Base-by-base conservation (phyloP, 2,888 invertebrate species). In the Drosophila demipolita region DNA sequence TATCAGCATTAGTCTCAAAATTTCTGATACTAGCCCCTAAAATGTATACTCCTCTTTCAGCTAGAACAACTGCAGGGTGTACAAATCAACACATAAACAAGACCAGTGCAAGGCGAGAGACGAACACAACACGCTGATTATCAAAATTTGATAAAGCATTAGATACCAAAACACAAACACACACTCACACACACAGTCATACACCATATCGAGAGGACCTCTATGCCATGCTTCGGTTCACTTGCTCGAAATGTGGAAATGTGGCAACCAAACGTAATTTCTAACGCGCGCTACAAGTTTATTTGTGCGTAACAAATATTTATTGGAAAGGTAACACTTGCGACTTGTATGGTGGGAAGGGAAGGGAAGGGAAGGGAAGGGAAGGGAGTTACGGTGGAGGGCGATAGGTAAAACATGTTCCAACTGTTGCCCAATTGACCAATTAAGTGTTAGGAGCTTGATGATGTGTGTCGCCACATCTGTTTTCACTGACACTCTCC, bases 251-350 rank as follows among this genome's bases (percentile, higher is more conserved):
- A 29, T 29, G 29, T 55, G 38, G 40, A 63, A 69, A 73, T 20
- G 33, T 12, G n/a, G 32, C 9, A 54, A 54, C 36, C 70, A 68
- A 76, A 74, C 48, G 63, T 49, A 68, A 74, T 73, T 86, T 88
- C 89, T 76, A 90, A 83, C 81, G 72, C 85, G 74, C 67, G 73
- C 80, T 78, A 82, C 90, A 88, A 86, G 83, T 89, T 80, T 86
- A 84, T 87, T 91, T 90, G 87, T 87, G 83, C 75, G 78, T 82
- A 79, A 84, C 89, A 90, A 89, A 91, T 90, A 89, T 91, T 90
- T 90, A 89, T 91, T 83, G 91, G 80, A 91, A 91, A 83, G 81
- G 79, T 84, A 89, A 91, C 91, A 89, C 87, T 89, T 89, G 90
- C 73, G 59, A 55, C 67, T 60, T 15, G 61, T 40, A 38, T 52